Evolutionary conservation across 2,888 invertebrate genomes (phyloP), one percentile per base, ranked within the genome.

Genomic region (Mycogona germanica): DNA sequence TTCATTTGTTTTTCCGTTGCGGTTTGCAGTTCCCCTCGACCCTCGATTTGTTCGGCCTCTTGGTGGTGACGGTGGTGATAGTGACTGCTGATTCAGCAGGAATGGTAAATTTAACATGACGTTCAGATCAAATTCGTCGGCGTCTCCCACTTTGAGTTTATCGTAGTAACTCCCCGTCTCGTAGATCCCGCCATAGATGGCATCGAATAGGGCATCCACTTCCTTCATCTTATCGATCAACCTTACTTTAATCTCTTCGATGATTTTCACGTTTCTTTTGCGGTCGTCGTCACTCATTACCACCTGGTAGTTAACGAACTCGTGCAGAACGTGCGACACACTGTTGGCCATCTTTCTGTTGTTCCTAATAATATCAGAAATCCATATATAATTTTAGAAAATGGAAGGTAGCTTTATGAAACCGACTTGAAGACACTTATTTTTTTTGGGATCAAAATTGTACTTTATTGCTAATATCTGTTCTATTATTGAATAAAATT

Each of bases 51-150:
- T n/a, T 35, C 12, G 12, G 35, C 12, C n/a, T 35, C 12, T 9
- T 42, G 17, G 12, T 9, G 12, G 9, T 17, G 42, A 12, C 12
- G 7, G 21, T 51, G 12, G 12, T 47, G 47, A 55, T 57, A 60
- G 59, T 38, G 51, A 35, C 26, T 53, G 28, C 46, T 59, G 55
- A 9, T 37, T n/a, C 3, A 37, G 17, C 26, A 46, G 56, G 30
- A 59, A 59, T n/a, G 60, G 60, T 12, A 61, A 25, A 14, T 57
- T 48, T n/a, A 61, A 44, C 35, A 57, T 32, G 7, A 61, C n/a
- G 53, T 61, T 58, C 5, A 60, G 40, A 48, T 61, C 61, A 53
- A 57, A 61, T 55, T 61, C 59, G 53, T 56, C 51, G 3, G 61
- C 56, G 9, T 29, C 21, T n/a, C 42, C 44, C 7, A 61, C 45